phyloP scores from a whole-genome alignment of 1,140 invertebrate genomes.

The Oncopeltus fasciatus region DNA sequence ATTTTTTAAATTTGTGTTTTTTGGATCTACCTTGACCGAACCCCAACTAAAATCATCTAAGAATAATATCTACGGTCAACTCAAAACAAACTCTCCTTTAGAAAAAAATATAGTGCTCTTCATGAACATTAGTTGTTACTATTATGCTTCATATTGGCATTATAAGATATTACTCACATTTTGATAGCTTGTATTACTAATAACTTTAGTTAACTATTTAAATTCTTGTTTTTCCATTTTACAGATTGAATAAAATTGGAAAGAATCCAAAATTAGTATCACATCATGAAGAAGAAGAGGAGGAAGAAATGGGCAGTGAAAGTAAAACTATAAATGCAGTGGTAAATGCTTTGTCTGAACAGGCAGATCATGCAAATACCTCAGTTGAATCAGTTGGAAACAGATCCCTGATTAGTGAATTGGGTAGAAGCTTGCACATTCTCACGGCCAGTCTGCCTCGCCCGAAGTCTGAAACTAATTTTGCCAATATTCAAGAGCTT shows the following conservation, averaged over 20 bases:
- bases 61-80: no score
- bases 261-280: slow-evolving; percentile 94
- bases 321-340: slow-evolving; percentile 82
- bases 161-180: no score
- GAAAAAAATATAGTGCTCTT: no score
- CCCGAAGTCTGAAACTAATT: slow-evolving; percentile 71
- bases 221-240: slow-evolving; percentile 29
- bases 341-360: slow-evolving; percentile 74
- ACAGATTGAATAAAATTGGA: slow-evolving; percentile 89
- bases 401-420: slow-evolving; percentile 32
- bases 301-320: slow-evolving; percentile 59
- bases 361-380: slow-evolving; percentile 65
- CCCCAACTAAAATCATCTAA: no score
- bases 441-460: slow-evolving; percentile 41
- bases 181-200: no score
- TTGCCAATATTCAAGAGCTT: slow-evolving; percentile 44
- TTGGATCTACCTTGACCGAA: no score
- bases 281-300: slow-evolving; percentile 58
- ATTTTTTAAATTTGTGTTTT: no score
- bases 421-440: slow-evolving; percentile 37
- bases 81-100: no score
- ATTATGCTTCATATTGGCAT: no score
- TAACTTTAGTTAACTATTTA: no score
- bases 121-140: no score
- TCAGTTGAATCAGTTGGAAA: slow-evolving; percentile 54